Evolutionary conservation across 2,888 invertebrate species (phyloP).

Genomic region (Himalopsyche japonica): DNA sequence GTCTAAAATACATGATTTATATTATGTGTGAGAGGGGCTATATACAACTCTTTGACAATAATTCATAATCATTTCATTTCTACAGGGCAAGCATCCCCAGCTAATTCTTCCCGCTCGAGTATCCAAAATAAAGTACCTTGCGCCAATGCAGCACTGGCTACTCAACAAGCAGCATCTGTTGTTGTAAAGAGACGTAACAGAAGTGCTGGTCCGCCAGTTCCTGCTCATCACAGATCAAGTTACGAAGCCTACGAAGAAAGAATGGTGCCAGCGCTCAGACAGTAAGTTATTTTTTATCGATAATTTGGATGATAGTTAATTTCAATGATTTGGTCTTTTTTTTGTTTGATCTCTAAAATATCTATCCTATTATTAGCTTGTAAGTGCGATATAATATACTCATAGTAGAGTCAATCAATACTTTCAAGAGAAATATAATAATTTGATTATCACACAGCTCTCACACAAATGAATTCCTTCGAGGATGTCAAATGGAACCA

Average conservation of each 20-base stretch:
- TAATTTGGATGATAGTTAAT: not conserved
- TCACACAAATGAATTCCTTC: slow-evolving; percentile 80
- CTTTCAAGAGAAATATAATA: not conserved
- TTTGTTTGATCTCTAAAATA: too few species aligned
- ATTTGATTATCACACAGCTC: slow-evolving; percentile 61
- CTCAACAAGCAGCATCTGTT: slow-evolving; percentile 48
- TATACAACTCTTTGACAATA: too few species aligned
- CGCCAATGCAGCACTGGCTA: not conserved
- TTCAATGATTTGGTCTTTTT: too few species aligned
- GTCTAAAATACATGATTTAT: too few species aligned
- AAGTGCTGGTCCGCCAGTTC: slow-evolving; percentile 61
- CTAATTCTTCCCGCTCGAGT: slow-evolving; percentile 11
- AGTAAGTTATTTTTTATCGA: slow-evolving; percentile 61
- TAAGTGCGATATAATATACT: too few species aligned
- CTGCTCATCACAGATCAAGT: slow-evolving; percentile 50
- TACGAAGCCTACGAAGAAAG: slow-evolving; percentile 89
- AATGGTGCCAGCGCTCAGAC: slow-evolving; percentile 80
- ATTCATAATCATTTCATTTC: too few species aligned
- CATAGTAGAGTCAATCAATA: too few species aligned
- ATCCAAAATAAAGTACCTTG: not conserved
- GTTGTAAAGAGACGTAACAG: slow-evolving; percentile 66
- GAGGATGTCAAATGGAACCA: slow-evolving; percentile 66
- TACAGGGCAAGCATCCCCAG: slow-evolving; percentile 20
- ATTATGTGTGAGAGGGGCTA: too few species aligned
- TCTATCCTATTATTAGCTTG: too few species aligned